Evolutionary conservation across 2,888 invertebrate species (phyloP), one percentile per base, ranked within the genome.

Genomic region (Aphodius sticticus): DNA sequence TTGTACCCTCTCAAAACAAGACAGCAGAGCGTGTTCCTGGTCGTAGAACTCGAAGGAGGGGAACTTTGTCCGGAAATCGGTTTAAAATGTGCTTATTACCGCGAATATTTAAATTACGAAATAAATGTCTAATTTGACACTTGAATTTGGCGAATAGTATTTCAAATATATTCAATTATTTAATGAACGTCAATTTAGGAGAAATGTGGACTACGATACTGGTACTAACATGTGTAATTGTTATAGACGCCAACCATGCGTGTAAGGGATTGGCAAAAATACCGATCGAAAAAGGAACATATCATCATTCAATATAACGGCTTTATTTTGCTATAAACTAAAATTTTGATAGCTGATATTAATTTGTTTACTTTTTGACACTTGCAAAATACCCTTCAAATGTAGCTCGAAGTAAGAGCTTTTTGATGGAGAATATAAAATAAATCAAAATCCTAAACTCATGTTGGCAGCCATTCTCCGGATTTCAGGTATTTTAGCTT

Each of bases 91-190:
- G 80, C 77, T 77, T 76, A 76, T 77, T 80, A 72, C 83, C 84
- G 84, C 82, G 82, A 83, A 84, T 78, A 82, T 83, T 84, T 80
- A 83, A 84, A 82, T 76, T 79, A 79, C 79, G 78, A 81, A 79
- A 79, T 75, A 78, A 79, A 78, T 78, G 78, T 81, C 77, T 76
- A 72, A 79, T 84, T 82, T 85, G 85, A 85, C 85, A 85, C 84
- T 83, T 82, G 81, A 84, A 85, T 82, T 85, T 85, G 76, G 79
- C 74, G 78, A 79, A 70, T 70, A 53, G 76, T 70, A 53, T 78
- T 81, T 79, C 77, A 77, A 81, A 80, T 80, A 77, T 76, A 79
- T 81, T 81, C 79, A 77, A 75, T 79, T 81, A 79, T 78, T 78
- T 71, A 75, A 53, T 12, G 2, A 53, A 53, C 53, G 53, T 53